phyloP scores from a whole-genome alignment of 1,140 invertebrate genomes.

The Melitaea cinxia region DNA sequence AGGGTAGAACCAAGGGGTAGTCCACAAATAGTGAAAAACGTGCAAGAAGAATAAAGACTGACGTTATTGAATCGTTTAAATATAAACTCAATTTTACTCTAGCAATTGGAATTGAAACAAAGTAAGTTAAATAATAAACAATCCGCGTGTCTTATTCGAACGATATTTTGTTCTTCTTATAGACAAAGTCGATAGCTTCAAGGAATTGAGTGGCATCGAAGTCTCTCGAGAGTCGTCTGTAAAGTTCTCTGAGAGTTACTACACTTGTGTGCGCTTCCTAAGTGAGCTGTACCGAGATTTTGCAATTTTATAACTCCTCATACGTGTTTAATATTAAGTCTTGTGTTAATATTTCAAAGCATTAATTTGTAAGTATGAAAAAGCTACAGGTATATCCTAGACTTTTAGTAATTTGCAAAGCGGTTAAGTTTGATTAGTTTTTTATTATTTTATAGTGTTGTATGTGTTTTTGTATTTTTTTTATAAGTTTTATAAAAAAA shows the following conservation, averaged over 20 bases:
- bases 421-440: too few relatives aligned
- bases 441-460: too few relatives aligned
- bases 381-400: too few relatives aligned
- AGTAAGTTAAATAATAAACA: neutral
- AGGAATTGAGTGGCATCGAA: conserved; percentile 9
- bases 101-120: neutral
- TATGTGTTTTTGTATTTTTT: too few relatives aligned
- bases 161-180: conserved; percentile 1
- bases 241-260: neutral
- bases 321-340: neutral
- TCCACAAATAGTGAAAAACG: too few relatives aligned
- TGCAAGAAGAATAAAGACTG: too few relatives aligned
- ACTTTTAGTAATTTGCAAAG: too few relatives aligned
- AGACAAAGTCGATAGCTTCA: neutral
- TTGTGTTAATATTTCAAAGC: neutral
- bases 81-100: neutral
- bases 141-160: neutral
- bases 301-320: conserved; percentile 2
- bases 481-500: too few relatives aligned
- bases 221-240: neutral
- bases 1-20: too few relatives aligned
- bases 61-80: neutral
- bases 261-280: conserved; percentile 5
- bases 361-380: neutral
- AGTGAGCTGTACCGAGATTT: neutral